These are phyloP conservation scores for Gobio occitaniae DNA, from an alignment of 2,797 vertebrate genomes.

Conservation along the genomic window DNA sequence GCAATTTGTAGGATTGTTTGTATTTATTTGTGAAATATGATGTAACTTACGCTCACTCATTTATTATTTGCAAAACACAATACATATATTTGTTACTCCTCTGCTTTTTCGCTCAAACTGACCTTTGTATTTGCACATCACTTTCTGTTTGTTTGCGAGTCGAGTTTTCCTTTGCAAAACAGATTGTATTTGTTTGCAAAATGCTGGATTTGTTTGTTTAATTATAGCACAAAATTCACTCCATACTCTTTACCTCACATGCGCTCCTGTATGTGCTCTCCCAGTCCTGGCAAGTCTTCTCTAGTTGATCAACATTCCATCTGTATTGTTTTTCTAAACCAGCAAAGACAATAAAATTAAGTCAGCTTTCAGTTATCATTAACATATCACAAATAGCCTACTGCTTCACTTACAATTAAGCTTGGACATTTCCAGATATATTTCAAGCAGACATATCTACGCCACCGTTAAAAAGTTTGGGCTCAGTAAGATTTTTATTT, in stretches of 20 bases:
- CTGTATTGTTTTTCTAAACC: constrained; percentile 84
- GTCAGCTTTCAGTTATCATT: constrained; percentile 43
- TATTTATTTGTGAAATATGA: no score
- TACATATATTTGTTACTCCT: no score
- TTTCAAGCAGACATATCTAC: background rate
- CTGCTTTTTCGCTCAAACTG: no score
- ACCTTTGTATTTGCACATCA: no score
- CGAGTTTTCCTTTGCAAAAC: no score
- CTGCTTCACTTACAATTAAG: background rate
- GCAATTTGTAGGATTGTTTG: no score
- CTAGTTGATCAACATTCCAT: constrained; percentile 85
- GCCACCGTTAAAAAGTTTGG: background rate
- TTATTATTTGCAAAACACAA: no score
- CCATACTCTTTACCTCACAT: constrained; percentile 82
- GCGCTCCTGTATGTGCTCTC: constrained; percentile 88
- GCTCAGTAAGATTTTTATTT: background rate
- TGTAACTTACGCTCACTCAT: no score
- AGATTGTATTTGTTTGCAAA: no score
- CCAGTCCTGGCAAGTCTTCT: constrained; percentile 87
- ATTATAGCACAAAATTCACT: no score
- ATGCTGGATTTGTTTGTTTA: no score
- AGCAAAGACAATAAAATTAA: background rate
- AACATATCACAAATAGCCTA: background rate
- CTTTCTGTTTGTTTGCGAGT: no score
- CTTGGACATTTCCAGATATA: background rate